phyloP scores from a whole-genome alignment of 2,797 vertebrate species.

The Pteropus rufus region DNA sequence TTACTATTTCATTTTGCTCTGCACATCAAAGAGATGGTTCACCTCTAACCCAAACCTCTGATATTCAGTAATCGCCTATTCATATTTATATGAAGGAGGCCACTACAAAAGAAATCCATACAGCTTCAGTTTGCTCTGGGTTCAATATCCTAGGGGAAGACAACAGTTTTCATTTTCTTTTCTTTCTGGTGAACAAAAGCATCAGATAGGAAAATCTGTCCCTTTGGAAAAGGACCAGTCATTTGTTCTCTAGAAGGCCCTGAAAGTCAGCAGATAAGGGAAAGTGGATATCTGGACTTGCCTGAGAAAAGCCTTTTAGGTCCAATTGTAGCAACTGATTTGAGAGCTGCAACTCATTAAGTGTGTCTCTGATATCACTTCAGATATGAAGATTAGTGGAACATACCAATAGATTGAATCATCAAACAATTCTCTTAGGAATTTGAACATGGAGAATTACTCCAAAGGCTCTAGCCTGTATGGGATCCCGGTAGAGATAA shows the following conservation, averaged over 20 bases:
- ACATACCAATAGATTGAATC: slow-evolving; percentile 62
- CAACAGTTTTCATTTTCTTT: slow-evolving; percentile 60
- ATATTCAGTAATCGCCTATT: slow-evolving; percentile 52
- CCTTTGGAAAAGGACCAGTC: slow-evolving; percentile 57
- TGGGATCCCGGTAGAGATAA: slow-evolving; percentile 48
- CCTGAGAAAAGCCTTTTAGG: slow-evolving; percentile 57
- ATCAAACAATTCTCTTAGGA: slow-evolving; percentile 65
- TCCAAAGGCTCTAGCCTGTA: neutral
- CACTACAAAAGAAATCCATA: slow-evolving; percentile 36
- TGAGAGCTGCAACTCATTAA: slow-evolving; percentile 69
- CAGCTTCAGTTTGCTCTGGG: slow-evolving; percentile 58
- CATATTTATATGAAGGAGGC: slow-evolving; percentile 50
- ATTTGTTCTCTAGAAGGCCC: slow-evolving; percentile 4
- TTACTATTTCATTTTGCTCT: slow-evolving; percentile 57
- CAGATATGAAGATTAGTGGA: slow-evolving; percentile 66
- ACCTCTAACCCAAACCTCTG: slow-evolving; percentile 54
- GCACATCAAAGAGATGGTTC: slow-evolving; percentile 54
- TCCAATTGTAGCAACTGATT: slow-evolving; percentile 51
- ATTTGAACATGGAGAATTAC: slow-evolving; percentile 45
- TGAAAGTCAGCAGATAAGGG: slow-evolving; percentile 39
- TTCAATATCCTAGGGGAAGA: slow-evolving; percentile 47
- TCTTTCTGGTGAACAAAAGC: slow-evolving; percentile 60
- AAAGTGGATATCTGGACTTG: slow-evolving; percentile 55
- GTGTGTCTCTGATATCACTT: slow-evolving; percentile 59
- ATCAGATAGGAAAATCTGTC: slow-evolving; percentile 52